These are phyloP conservation scores for Nemoura dubitans DNA, from an alignment of 2,888 invertebrate species.

Conservation along the genomic window DNA sequence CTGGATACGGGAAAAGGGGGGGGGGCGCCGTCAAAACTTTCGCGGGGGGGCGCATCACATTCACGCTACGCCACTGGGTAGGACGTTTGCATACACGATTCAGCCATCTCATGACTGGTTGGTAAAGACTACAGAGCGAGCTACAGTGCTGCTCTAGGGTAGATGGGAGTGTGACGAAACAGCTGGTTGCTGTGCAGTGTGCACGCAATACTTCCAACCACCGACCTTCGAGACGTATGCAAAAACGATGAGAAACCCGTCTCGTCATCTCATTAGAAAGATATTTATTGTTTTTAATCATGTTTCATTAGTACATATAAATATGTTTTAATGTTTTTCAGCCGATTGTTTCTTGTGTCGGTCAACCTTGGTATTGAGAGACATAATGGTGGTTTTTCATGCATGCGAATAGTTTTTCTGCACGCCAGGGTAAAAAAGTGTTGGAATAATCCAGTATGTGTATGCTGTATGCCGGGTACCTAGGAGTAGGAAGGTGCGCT, in stretches of 20 bases:
- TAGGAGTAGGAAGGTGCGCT: too few species aligned
- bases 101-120: neutral
- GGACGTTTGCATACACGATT: neutral
- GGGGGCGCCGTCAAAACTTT: too few species aligned
- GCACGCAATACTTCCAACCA: neutral
- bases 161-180: neutral
- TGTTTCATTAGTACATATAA: neutral
- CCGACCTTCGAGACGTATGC: neutral
- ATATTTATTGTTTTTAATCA: slow-evolving; percentile 4
- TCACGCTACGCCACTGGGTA: too few species aligned
- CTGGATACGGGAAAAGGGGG: too few species aligned
- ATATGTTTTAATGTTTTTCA: neutral
- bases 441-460: too few species aligned
- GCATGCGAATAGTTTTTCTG: neutral
- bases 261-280: neutral
- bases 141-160: neutral
- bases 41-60: too few species aligned
- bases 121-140: too few species aligned
- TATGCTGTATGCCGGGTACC: too few species aligned
- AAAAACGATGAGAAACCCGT: neutral
- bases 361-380: neutral
- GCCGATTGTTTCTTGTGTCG: neutral
- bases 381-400: neutral
- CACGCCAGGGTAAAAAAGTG: neutral
- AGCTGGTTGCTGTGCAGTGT: neutral